Evolutionary conservation across 2,888 invertebrate genomes (phyloP).

Genomic region (Pollenia angustigena): DNA sequence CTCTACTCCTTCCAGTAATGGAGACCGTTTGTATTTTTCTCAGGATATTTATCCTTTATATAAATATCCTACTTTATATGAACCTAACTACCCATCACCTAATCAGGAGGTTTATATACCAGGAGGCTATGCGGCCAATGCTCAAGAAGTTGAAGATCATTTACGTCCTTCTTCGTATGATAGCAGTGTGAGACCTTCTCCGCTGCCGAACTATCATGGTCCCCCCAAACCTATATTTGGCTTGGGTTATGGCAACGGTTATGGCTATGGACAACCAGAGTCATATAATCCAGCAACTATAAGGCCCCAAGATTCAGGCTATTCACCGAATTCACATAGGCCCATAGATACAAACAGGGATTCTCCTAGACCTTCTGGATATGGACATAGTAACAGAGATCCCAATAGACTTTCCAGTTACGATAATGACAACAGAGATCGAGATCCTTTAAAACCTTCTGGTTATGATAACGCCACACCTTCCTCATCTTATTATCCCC

Average conservation of each 20-base stretch:
- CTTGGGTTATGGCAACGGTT: conserved; percentile 83
- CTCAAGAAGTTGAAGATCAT: conserved; percentile 81
- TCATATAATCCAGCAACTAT: conserved; percentile 78
- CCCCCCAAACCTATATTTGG: conserved; percentile 82
- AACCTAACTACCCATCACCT: conserved; percentile 83
- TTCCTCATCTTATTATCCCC: conserved; percentile 5
- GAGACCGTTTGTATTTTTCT: conserved; percentile 82
- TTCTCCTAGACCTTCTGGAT: conserved; percentile 71
- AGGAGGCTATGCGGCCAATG: conserved; percentile 83
- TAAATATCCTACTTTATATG: conserved; percentile 83
- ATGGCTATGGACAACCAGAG: conserved; percentile 82
- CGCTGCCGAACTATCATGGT: conserved; percentile 72
- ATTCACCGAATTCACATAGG: conserved; percentile 64
- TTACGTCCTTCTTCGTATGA: conserved; percentile 79
- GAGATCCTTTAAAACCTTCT: conserved; percentile 67
- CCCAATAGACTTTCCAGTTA: conserved; percentile 74
- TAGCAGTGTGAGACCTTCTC: conserved; percentile 73
- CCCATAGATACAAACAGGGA: conserved; percentile 58
- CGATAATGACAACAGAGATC: conserved; percentile 62
- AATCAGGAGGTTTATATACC: conserved; percentile 82
- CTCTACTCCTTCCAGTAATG: conserved; percentile 74
- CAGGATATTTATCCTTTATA: conserved; percentile 83
- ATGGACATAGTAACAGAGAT: conserved; percentile 73
- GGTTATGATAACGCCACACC: conserved; percentile 74
- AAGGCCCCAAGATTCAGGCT: conserved; percentile 76